Evolutionary conservation across 1,140 invertebrate species (phyloP), one percentile per base, ranked within the genome.

Genomic region (Drosophila quadrilineata): DNA sequence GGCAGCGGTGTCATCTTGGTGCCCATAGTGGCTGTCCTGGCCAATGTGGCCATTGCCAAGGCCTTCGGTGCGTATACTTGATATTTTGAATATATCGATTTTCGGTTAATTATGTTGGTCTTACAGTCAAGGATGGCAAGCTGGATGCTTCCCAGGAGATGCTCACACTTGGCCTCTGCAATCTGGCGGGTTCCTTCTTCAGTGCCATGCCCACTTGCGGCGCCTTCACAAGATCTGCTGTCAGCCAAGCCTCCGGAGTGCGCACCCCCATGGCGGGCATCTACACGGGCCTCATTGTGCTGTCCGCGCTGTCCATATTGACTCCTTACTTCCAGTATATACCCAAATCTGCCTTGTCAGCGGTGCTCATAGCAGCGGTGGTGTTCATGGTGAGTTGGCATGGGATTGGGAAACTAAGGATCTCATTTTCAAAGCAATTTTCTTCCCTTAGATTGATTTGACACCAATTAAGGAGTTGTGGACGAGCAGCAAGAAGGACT

Each of bases 11-110:
- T 97, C 3, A 73, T 95, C 35, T 92, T 96, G 9, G 90, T 96
- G 50, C 95, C 96, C 10, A 84, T 97, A 19, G 93, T 97, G 16
- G 95, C 95, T 43, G 93, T 96, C 2, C 90, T 97, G 14, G 95
- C 95, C 45, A 96, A 96, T 74, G 94, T 96, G 49, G 96, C 96
- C 12, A 96, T 97, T 71, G 95, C 95, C 4, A 97, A 97, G 90
- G 94, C 95, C 4, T 97, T 97, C 85, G 92, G 94, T 95, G 89
- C 91, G 92, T 91, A 77, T 66, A n/a, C 43, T 12, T 33, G 16
- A 75, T 64, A 21, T 38, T 8, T 16, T 5, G 0, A 3, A 0
- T 3, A 0, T 2, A n/a, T 6, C 8, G 10, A 10, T 4, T 48
- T 48, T 12, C 21, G 2, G 3, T 40, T 21, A 3, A 6, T 40